Evolutionary conservation across 1,140 invertebrate genomes (phyloP).

Genomic region (Lutraria rhynchaena): DNA sequence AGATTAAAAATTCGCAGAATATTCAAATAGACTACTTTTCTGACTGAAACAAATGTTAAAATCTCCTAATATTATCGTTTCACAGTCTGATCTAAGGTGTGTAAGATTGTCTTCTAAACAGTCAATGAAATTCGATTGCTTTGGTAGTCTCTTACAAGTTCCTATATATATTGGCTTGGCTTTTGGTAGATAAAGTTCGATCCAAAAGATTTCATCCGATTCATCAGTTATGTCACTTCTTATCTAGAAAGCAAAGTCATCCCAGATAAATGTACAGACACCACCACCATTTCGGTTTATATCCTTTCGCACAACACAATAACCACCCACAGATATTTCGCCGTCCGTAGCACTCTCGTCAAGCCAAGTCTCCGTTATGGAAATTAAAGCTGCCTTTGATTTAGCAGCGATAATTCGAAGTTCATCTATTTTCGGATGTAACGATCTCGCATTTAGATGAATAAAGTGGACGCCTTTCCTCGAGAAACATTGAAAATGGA

Average conservation of each 20-base stretch:
- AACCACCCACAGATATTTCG: conserved; percentile 24
- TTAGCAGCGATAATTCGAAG: neutral
- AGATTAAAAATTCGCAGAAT: conserved; percentile 1
- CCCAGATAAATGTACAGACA: conserved; percentile 39
- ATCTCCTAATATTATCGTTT: conserved; percentile 46
- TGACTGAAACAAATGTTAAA: conserved; percentile 53
- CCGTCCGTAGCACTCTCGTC: conserved; percentile 28
- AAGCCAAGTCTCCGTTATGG: conserved; percentile 40
- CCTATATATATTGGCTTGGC: conserved; percentile 47
- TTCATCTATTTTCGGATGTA: conserved; percentile 4
- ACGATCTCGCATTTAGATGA: neutral
- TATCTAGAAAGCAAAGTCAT: conserved; percentile 3
- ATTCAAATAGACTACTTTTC: neutral
- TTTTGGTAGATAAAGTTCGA: conserved; percentile 43
- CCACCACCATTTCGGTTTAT: conserved; percentile 30
- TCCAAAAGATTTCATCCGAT: conserved; percentile 9
- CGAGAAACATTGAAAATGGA: too few relatives aligned
- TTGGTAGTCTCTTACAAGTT: conserved; percentile 30
- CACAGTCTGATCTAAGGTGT: conserved; percentile 27
- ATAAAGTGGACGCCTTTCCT: conserved; percentile 27
- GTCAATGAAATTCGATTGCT: conserved; percentile 17
- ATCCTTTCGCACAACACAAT: conserved; percentile 32
- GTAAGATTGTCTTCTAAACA: conserved; percentile 34
- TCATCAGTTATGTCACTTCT: conserved; percentile 1
- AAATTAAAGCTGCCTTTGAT: neutral